phyloP scores from a whole-genome alignment of 1,140 invertebrate genomes.

The Drosophila lacteicornis region DNA sequence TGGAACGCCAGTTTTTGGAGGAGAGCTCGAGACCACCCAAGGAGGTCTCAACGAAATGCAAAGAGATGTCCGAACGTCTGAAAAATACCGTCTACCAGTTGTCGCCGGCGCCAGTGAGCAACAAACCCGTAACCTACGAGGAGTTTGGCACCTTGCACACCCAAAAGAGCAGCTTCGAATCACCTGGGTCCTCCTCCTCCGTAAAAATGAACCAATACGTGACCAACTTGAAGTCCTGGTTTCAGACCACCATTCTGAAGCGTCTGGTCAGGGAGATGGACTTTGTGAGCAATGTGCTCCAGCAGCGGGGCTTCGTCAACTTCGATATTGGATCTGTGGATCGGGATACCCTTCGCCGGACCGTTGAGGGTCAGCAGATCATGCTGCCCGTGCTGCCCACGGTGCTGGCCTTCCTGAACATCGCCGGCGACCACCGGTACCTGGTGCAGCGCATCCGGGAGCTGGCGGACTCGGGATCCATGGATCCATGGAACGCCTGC shows the following conservation, averaged over 20 bases:
- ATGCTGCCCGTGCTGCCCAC: slow-evolving; percentile 89
- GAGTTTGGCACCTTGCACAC: slow-evolving; percentile 50
- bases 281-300: slow-evolving; percentile 88
- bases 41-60: slow-evolving; percentile 23
- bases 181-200: slow-evolving; percentile 59
- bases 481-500: slow-evolving; percentile 91
- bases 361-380: slow-evolving; percentile 86
- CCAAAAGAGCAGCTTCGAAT: background rate
- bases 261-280: slow-evolving; percentile 90
- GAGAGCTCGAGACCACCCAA: slow-evolving; percentile 12
- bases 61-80: slow-evolving; percentile 16
- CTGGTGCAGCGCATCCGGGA: slow-evolving; percentile 91
- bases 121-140: slow-evolving; percentile 61
- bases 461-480: slow-evolving; percentile 90
- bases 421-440: slow-evolving; percentile 93
- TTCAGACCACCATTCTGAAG: slow-evolving; percentile 90
- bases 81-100: slow-evolving; percentile 73
- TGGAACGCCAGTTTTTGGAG: background rate
- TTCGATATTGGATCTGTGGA: slow-evolving; percentile 89
- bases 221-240: slow-evolving; percentile 86
- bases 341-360: slow-evolving; percentile 89
- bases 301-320: slow-evolving; percentile 89
- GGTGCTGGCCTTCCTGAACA: slow-evolving; percentile 91
- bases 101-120: slow-evolving; percentile 55
- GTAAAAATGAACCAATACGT: slow-evolving; percentile 72